Conservation (phyloP, 2,888 invertebrate species). For the Baccha elongata region DNA sequence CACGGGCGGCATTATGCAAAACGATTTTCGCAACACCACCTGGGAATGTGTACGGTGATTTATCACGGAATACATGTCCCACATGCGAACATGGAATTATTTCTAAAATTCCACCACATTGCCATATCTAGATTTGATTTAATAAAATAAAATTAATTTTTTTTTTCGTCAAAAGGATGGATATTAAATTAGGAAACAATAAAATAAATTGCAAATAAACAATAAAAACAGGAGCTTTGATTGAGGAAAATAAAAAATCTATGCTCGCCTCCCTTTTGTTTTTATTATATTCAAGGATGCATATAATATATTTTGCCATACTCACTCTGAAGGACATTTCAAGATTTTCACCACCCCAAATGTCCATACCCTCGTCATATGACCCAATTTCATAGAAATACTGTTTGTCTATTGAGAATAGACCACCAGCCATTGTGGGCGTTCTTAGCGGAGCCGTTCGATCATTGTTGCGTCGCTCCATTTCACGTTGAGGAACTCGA, state of each 20-base stretch:
- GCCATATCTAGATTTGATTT: slow-evolving; percentile 90
- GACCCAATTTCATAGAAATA: slow-evolving; percentile 99
- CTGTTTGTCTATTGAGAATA: slow-evolving; percentile 96
- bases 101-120: slow-evolving; percentile 97
- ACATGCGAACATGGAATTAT: slow-evolving; percentile 98
- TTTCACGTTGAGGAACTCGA: slow-evolving; percentile 97
- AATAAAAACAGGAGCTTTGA: slow-evolving; percentile 39
- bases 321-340: slow-evolving; percentile 84
- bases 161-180: slow-evolving; percentile 32
- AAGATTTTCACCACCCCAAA: slow-evolving; percentile 91
- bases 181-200: slow-evolving; percentile 35
- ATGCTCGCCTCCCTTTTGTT: slow-evolving; percentile 10
- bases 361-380: slow-evolving; percentile 99
- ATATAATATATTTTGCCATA: slow-evolving; percentile 24
- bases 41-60: slow-evolving; percentile 99
- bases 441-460: slow-evolving; percentile 95
- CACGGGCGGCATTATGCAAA: slow-evolving; percentile 98
- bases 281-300: neutral
- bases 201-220: slow-evolving; percentile 25
- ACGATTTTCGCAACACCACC: slow-evolving; percentile 98
- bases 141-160: slow-evolving; percentile 55
- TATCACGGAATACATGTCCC: slow-evolving; percentile 98
- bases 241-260: slow-evolving; percentile 39
- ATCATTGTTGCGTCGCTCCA: slow-evolving; percentile 96
- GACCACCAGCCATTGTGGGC: slow-evolving; percentile 99